Conservation (phyloP, 2,797 vertebrate genomes). For the Carapus acus region DNA sequence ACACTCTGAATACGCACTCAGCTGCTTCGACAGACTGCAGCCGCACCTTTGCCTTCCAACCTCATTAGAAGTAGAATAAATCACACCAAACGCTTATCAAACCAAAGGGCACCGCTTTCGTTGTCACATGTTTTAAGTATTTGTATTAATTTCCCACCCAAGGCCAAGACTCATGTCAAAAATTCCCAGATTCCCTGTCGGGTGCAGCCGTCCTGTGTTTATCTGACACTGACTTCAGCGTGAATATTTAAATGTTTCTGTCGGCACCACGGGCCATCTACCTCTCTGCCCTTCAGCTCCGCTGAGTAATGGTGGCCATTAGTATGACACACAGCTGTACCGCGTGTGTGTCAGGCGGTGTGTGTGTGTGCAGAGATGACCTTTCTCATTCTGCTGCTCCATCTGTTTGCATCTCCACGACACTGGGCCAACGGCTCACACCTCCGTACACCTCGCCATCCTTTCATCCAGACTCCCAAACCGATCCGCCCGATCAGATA, state of each 20-base stretch:
- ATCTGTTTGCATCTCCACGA: slow-evolving; percentile 36
- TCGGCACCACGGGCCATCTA: slow-evolving; percentile 15
- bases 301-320: slow-evolving; percentile 64
- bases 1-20: too few relatives aligned
- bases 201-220: slow-evolving; percentile 10
- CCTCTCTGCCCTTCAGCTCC: slow-evolving; percentile 50
- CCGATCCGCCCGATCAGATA: background rate
- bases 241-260: background rate
- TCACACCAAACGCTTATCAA: too few relatives aligned
- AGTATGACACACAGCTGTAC: slow-evolving; percentile 45
- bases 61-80: slow-evolving; percentile 49
- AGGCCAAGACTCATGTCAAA: too few relatives aligned
- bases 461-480: slow-evolving; percentile 12
- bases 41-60: slow-evolving; percentile 53
- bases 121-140: too few relatives aligned
- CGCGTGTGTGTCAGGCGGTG: slow-evolving; percentile 11
- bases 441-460: slow-evolving; percentile 12
- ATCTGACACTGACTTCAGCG: too few relatives aligned
- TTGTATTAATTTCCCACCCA: too few relatives aligned
- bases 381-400: slow-evolving; percentile 57
- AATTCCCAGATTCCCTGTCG: too few relatives aligned
- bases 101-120: too few relatives aligned
- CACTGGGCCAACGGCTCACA: slow-evolving; percentile 12
- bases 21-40: slow-evolving; percentile 38
- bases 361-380: slow-evolving; percentile 39